Evolutionary conservation across 2,797 vertebrate genomes (phyloP).

Genomic region (Rhinoraja longicauda): DNA sequence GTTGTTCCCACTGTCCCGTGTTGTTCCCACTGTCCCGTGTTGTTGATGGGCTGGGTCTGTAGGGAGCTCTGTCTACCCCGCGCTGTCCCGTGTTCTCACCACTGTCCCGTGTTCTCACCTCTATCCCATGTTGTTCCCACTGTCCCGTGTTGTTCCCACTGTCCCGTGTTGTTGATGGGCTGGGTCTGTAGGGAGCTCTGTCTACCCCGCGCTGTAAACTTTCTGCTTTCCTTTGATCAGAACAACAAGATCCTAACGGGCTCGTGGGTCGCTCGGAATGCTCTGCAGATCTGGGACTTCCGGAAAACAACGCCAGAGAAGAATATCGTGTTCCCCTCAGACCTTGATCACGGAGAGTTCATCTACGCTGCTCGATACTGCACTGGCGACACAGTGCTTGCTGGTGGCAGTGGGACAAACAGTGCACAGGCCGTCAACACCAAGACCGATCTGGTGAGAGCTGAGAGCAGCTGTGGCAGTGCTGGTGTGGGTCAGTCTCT

Average conservation of each 20-base stretch:
- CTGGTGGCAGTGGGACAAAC: slow-evolving; percentile 27
- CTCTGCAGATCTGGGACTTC: slow-evolving; percentile 39
- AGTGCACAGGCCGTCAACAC: not conserved
- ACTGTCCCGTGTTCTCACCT: too few relatives aligned
- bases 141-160: too few relatives aligned
- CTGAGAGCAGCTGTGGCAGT: too few relatives aligned
- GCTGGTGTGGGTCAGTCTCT: too few relatives aligned
- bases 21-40: too few relatives aligned
- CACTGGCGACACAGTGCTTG: not conserved
- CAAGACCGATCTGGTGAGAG: not conserved
- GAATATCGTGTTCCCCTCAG: not conserved
- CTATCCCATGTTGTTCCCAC: too few relatives aligned
- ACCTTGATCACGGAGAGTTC: not conserved
- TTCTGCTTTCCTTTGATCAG: not conserved
- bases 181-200: too few relatives aligned
- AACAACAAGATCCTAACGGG: slow-evolving; percentile 29
- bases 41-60: too few relatives aligned
- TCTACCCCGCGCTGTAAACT: not conserved
- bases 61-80: too few relatives aligned
- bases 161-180: too few relatives aligned
- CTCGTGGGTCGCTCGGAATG: slow-evolving; percentile 1
- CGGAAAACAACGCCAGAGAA: not conserved
- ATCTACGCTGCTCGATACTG: slow-evolving; percentile 6
- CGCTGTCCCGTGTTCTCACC: too few relatives aligned
- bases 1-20: too few relatives aligned